These are phyloP conservation scores for Emmelina monodactyla DNA, from an alignment of 2,888 invertebrate species.

Conservation along the genomic window DNA sequence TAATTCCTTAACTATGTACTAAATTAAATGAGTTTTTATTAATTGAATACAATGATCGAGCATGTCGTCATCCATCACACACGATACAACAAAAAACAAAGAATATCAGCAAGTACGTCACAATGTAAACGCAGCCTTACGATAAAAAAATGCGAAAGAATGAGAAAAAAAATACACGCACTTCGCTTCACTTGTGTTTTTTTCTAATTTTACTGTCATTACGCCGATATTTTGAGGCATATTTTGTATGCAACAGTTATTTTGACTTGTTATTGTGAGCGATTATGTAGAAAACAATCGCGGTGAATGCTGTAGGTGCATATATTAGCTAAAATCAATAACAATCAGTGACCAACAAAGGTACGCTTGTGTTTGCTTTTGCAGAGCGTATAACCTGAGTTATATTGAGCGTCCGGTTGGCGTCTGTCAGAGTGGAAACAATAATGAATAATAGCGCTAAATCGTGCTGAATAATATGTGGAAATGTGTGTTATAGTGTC, in stretches of 20 bases:
- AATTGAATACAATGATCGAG: no score
- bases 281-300: conserved; percentile 56
- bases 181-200: conserved; percentile 64
- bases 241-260: conserved; percentile 61
- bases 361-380: conserved; percentile 66
- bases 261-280: conserved; percentile 48
- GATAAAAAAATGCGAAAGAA: conserved; percentile 28
- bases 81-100: no score
- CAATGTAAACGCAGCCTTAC: conserved; percentile 1
- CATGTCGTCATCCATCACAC: no score
- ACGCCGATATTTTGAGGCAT: conserved; percentile 60
- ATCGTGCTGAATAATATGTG: conserved; percentile 24
- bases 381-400: conserved; percentile 60
- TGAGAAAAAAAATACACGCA: conserved; percentile 52
- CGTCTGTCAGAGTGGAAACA: conserved; percentile 56
- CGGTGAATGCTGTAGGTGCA: conserved; percentile 49
- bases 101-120: no score
- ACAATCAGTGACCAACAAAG: conserved; percentile 65
- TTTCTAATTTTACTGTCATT: conserved; percentile 65
- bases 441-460: conserved; percentile 31
- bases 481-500: conserved; percentile 28
- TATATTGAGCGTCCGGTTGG: conserved; percentile 63
- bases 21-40: no score
- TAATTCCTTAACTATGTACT: no score
- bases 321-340: conserved; percentile 65